Base-by-base conservation (phyloP, 2,888 invertebrate genomes). In the Podotricha telesiphe region DNA sequence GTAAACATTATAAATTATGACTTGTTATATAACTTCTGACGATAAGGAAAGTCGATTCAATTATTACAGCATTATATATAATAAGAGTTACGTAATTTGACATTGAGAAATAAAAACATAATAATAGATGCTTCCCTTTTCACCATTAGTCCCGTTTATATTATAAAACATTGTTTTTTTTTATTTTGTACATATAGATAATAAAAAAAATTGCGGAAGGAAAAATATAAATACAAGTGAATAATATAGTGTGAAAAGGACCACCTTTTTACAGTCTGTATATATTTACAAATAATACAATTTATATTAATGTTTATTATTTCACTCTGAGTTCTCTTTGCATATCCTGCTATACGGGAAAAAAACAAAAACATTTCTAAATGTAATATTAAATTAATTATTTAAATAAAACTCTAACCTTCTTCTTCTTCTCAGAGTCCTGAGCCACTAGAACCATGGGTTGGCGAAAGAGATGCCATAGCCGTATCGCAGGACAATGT, bases 391-490 rank as follows among this genome's bases (percentile, higher is more conserved):
- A 5, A 5, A 7, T 7, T 37, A 20, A 15, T 20, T n/a, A 58
- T 40, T 45, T 47, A 20, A n/a, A n/a, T 34, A 20, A 15, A 28
- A 37, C 15, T 10, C 11, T 15, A 6, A 58, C 40, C 6, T 17
- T 13, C 0, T 71, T 66, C 4, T n/a, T n/a, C n/a, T n/a, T n/a
- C n/a, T n/a, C 69, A 89, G 88, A 82, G 77, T 75, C 93, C 92
- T 3, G 81, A 86, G 71, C 76, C 87, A 34, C 81, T 87, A 17
- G 84, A 86, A 15, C 75, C 84, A 64, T 93, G 91, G 92, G 71
- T 83, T 17, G 88, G 87, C 0, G 86, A 88, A 53, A 88, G 90
- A 82, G 91, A 94, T 80, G 94, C 94, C 10, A 91, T 91, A 4
- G 80, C 83, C 64, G 87, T 87, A 76, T 72, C 79, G 83, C 56